Conservation (phyloP, 2,113 vertebrate species). For the Trochalopteron elliotii region DNA sequence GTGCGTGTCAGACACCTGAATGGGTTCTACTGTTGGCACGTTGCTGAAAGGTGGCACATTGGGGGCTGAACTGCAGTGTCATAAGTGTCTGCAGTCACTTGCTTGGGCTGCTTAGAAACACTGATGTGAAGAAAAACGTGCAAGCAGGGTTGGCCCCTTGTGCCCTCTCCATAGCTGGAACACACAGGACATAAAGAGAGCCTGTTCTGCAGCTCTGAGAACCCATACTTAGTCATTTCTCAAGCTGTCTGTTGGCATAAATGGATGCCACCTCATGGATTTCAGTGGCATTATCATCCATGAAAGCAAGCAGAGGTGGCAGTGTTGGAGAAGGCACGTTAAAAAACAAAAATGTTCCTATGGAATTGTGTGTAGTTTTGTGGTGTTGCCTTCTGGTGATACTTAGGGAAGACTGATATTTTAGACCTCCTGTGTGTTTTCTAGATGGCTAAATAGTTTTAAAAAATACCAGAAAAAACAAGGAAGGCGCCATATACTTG, state of each 20-base stretch:
- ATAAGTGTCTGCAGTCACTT: neutral
- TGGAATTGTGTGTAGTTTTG: neutral
- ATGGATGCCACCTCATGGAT: constrained; percentile 17
- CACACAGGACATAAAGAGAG: constrained; percentile 11
- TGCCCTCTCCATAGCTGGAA: constrained; percentile 6
- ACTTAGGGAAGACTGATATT: neutral
- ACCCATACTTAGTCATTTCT: neutral
- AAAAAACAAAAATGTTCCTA: neutral
- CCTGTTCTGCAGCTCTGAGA: constrained; percentile 22
- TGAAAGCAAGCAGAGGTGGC: neutral
- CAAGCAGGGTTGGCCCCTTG: neutral
- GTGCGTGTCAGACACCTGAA: accelerated
- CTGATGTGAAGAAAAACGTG: neutral
- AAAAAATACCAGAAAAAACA: constrained; percentile 2
- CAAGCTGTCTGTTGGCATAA: neutral
- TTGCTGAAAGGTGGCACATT: neutral
- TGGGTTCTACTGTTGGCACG: accelerated
- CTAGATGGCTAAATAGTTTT: neutral
- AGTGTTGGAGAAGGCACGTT: neutral
- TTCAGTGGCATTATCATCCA: neutral
- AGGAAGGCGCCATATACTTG: neutral
- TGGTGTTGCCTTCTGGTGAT: neutral
- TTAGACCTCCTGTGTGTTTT: neutral
- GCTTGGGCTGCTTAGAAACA: neutral
- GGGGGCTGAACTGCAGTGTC: neutral